Percentiles rank a stretch among this genome's conserved stretches.
These are phyloP conservation scores for Trichechus manatus DNA, from an alignment of 2,113 vertebrate genomes.

Conservation along the genomic window DNA sequence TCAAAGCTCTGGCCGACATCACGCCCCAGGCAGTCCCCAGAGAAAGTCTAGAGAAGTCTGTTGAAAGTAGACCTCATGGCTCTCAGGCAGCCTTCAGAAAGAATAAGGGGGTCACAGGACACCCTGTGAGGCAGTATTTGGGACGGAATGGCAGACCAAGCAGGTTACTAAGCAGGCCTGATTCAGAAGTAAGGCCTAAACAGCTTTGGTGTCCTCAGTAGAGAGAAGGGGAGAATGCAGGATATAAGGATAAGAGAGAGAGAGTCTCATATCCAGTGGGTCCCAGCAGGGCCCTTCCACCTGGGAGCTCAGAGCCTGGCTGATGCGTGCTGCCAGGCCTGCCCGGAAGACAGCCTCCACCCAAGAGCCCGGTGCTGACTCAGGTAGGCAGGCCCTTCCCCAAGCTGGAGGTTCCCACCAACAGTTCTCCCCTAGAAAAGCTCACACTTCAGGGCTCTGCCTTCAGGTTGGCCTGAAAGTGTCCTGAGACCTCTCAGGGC, in stretches of 20 bases:
- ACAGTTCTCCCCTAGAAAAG: background rate
- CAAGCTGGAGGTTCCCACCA: slow-evolving; percentile 25
- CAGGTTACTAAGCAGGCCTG: background rate
- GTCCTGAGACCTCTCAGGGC: background rate
- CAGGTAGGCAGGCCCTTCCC: slow-evolving; percentile 72
- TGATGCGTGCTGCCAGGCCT: slow-evolving; percentile 60
- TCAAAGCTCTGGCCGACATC: background rate
- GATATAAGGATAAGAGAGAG: background rate
- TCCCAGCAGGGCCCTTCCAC: background rate
- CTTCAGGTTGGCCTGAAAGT: background rate
- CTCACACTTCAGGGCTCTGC: background rate
- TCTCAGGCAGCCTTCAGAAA: background rate
- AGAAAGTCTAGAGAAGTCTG: too few species aligned
- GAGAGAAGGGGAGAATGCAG: background rate
- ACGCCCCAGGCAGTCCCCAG: background rate
- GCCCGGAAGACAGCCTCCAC: slow-evolving; percentile 77
- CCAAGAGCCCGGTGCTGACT: slow-evolving; percentile 63
- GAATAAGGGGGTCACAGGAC: background rate
- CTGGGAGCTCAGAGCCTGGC: slow-evolving; percentile 45
- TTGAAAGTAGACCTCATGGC: background rate
- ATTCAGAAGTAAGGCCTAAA: background rate
- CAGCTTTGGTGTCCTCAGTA: background rate
- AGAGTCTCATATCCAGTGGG: background rate
- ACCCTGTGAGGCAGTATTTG: background rate
- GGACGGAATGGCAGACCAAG: background rate